These are phyloP conservation scores for Oryzaephilus surinamensis DNA, from an alignment of 1,140 invertebrate species.

Conservation along the genomic window DNA sequence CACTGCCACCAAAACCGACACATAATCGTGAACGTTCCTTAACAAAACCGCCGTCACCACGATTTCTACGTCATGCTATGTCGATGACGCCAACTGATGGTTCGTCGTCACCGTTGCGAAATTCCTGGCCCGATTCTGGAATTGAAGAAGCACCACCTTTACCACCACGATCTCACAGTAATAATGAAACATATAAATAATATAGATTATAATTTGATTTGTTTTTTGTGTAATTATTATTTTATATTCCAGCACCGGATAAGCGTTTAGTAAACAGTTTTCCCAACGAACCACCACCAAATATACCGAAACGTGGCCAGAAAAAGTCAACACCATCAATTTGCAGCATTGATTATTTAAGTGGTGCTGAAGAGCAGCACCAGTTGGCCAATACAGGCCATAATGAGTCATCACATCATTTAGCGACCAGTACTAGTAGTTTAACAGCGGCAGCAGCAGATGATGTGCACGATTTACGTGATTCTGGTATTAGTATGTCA, in stretches of 20 bases:
- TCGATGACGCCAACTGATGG: conserved; percentile 39
- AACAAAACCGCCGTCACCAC: conserved; percentile 49
- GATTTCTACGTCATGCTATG: conserved; percentile 42
- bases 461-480: conserved; percentile 41
- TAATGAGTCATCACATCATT: too few relatives aligned
- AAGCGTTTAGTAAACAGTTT: conserved; percentile 40
- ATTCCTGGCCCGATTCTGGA: conserved; percentile 48
- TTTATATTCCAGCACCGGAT: conserved; percentile 41
- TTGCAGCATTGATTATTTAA: conserved; percentile 28
- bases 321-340: conserved; percentile 38
- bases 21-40: conserved; percentile 42
- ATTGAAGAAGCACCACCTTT: conserved; percentile 46
- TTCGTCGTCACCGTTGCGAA: conserved; percentile 35
- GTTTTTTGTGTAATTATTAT: conserved; percentile 14
- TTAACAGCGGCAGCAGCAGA: conserved; percentile 9
- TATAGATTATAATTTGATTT: conserved; percentile 3
- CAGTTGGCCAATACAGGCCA: too few relatives aligned
- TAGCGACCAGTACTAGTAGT: too few relatives aligned
- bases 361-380: conserved; percentile 17
- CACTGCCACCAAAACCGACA: conserved; percentile 43
- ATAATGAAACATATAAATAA: conserved; percentile 5
- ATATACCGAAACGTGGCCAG: conserved; percentile 46
- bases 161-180: conserved; percentile 49
- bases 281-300: conserved; percentile 40
- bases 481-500: conserved; percentile 45